These are phyloP conservation scores for Porites lutea DNA, from an alignment of 64 coral and sea anemone genomes.

Conservation along the genomic window DNA sequence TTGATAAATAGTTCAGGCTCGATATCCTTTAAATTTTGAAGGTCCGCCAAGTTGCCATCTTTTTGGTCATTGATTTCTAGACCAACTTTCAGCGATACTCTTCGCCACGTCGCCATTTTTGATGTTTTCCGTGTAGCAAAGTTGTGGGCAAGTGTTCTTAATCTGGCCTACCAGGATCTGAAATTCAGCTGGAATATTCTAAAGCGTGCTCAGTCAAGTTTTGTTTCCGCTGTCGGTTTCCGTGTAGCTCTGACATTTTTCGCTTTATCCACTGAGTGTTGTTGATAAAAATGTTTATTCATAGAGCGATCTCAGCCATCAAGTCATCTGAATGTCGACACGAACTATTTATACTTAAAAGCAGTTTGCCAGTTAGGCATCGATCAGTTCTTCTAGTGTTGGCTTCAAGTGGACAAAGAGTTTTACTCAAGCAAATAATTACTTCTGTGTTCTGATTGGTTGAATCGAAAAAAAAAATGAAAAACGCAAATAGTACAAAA, in stretches of 20 bases:
- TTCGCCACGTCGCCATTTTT: neutral
- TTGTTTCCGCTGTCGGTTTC: neutral
- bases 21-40: constrained; percentile 67
- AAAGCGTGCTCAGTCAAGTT: too few relatives aligned
- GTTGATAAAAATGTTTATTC: neutral
- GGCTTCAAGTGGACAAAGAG: too few relatives aligned
- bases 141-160: neutral
- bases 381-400: neutral
- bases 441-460: too few relatives aligned
- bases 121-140: neutral
- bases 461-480: too few relatives aligned
- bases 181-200: too few relatives aligned
- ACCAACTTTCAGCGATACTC: neutral
- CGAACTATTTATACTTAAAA: too few relatives aligned
- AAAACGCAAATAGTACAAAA: too few relatives aligned
- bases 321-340: too few relatives aligned
- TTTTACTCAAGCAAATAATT: too few relatives aligned
- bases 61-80: neutral
- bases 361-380: too few relatives aligned
- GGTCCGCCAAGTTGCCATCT: constrained; percentile 43
- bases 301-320: neutral
- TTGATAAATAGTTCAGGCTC: constrained; percentile 90
- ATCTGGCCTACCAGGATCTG: neutral
- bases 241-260: neutral
- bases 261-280: neutral